Conservation (phyloP, 2,797 vertebrate species). For the Psittacula echo region DNA sequence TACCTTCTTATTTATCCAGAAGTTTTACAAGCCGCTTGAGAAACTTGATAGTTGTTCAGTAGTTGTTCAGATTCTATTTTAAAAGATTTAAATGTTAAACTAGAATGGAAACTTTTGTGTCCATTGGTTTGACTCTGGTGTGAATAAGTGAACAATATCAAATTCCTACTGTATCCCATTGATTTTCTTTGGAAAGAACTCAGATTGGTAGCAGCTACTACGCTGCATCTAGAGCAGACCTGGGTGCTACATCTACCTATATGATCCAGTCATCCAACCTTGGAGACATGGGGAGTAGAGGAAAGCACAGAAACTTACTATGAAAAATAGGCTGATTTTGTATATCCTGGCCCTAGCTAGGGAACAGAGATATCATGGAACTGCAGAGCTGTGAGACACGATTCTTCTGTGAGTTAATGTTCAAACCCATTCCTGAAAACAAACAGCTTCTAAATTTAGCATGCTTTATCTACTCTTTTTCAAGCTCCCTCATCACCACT, state of each 20-base stretch:
- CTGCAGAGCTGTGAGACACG: rapidly evolving
- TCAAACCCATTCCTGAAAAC: constrained; percentile 25
- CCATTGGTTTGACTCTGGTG: neutral
- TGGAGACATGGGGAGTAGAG: rapidly evolving
- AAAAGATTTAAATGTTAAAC: neutral
- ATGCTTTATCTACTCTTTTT: neutral
- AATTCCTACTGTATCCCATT: neutral
- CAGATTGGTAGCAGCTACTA: neutral
- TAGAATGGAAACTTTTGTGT: neutral
- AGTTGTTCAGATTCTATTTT: neutral
- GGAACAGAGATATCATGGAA: neutral
- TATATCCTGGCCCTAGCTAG: neutral
- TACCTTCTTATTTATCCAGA: neutral
- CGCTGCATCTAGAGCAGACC: neutral
- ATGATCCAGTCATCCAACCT: neutral
- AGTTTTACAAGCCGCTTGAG: neutral
- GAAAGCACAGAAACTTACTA: neutral
- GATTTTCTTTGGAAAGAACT: neutral
- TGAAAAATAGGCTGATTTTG: neutral
- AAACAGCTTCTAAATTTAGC: constrained; percentile 25
- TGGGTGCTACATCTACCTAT: rapidly evolving
- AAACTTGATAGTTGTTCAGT: neutral
- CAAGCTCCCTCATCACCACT: neutral
- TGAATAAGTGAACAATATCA: neutral
- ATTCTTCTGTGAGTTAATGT: neutral